Evolutionary conservation across 2,797 vertebrate species (phyloP), one percentile per base, ranked within the genome.

Genomic region (Microctenopoma stevenorrisi): DNA sequence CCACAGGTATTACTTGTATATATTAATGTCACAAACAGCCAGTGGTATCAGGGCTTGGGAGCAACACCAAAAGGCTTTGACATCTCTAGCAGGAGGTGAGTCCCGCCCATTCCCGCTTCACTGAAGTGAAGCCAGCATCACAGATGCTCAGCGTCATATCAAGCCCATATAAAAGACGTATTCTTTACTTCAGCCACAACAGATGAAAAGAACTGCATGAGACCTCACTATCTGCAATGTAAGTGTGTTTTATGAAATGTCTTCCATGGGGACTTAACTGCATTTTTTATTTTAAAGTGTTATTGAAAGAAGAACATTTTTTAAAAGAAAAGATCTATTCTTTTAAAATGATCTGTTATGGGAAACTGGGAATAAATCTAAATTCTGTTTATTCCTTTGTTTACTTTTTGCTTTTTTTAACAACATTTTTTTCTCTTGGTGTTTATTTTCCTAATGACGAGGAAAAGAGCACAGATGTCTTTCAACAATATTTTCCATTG

Each of bases 41-140:
- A 50, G 49, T 73, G 64, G 46, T 61, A 79, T 80, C 58, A 48
- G 58, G 42, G 37, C 57, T 43, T 71, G 28, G 16, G 57, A 66
- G 67, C 50, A 70, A 66, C 44, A 67, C 47, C 35, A 67, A 80
- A 83, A 62, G 62, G 68, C 66, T 81, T 76, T 81, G 70, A 75
- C 79, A 78, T 77, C 73, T 79, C 56, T 58, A 37, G 68, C 52
- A 64, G 77, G 60, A 67, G 67, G 76, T 67, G 64, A 87, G 83
- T 89, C 66, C 91, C 89, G 25, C 90, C 91, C 88, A 79, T 78
- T 83, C 58, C 68, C 10, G 22, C 68, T 79, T 78, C 80, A 78
- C 68, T 85, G 76, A 82, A 81, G 71, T 82, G 65, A 74, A 87
- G 78, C 52, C 72, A 69, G 79, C 70, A 75, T 67, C 86, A 74